Evolutionary conservation across 2,797 vertebrate species (phyloP).

Genomic region (Enoplosus armatus): DNA sequence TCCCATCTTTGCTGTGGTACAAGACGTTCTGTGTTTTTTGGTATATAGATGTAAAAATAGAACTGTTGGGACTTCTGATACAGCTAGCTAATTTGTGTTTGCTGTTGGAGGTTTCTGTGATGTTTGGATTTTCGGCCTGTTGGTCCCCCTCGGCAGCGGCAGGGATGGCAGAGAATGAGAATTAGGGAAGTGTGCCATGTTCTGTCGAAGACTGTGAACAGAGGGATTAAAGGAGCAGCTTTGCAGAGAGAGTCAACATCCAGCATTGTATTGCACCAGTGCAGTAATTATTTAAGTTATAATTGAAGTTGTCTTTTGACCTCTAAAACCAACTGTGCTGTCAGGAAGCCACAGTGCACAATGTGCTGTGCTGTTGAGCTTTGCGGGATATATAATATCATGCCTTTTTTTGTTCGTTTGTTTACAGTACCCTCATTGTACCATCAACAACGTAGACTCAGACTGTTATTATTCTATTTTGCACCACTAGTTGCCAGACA

Average conservation of each 20-base stretch:
- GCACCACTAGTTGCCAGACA: not conserved
- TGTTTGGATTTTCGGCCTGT: constrained; percentile 51
- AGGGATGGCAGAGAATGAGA: constrained; percentile 63
- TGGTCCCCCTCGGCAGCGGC: constrained; percentile 19
- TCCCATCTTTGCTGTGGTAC: constrained; percentile 4
- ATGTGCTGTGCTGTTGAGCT: not conserved
- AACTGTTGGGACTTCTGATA: constrained; percentile 36
- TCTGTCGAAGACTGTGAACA: constrained; percentile 63
- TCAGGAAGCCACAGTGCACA: not conserved
- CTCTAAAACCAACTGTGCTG: constrained; percentile 42
- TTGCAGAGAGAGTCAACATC: constrained; percentile 61
- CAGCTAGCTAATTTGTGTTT: constrained; percentile 52
- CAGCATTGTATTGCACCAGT: constrained; percentile 46
- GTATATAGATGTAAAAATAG: constrained; percentile 38
- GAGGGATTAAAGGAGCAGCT: constrained; percentile 68
- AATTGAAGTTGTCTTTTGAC: constrained; percentile 61
- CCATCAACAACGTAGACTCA: not conserved
- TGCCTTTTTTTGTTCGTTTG: not conserved
- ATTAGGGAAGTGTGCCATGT: constrained; percentile 62
- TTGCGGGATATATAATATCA: not conserved
- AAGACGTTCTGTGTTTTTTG: constrained; percentile 19
- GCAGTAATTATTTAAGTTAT: constrained; percentile 66
- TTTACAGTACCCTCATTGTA: not conserved
- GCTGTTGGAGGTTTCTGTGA: constrained; percentile 50
- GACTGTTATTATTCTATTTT: not conserved